Conservation (phyloP, 2,888 invertebrate species). For the Uloborus plumipes region DNA sequence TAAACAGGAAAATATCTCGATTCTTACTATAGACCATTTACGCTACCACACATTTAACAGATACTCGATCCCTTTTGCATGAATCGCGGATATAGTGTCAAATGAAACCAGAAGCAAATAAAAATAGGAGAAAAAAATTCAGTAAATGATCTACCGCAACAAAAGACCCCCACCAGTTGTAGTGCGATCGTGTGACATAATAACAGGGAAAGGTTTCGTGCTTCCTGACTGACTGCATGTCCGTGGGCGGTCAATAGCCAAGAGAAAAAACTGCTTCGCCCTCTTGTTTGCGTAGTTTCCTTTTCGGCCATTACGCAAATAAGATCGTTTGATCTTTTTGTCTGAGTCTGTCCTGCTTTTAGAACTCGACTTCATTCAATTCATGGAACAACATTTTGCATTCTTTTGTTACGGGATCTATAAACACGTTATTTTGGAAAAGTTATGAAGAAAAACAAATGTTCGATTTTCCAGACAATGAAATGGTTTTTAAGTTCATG, state of each 20-base stretch:
- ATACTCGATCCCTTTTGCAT: neutral
- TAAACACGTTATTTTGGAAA: too few relatives aligned
- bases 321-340: neutral
- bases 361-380: too few relatives aligned
- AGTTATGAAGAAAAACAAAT: too few relatives aligned
- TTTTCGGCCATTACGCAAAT: neutral
- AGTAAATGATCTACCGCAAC: too few relatives aligned
- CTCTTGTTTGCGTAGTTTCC: slow-evolving; percentile 14
- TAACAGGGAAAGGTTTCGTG: slow-evolving; percentile 31
- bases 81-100: neutral
- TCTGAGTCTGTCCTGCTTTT: slow-evolving; percentile 2
- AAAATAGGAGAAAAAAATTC: neutral
- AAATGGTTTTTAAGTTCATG: too few relatives aligned
- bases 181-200: slow-evolving; percentile 36
- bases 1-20: too few relatives aligned
- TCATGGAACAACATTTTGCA: too few relatives aligned
- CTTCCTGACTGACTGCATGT: slow-evolving; percentile 4
- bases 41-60: neutral
- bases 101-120: neutral
- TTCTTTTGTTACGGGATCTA: too few relatives aligned
- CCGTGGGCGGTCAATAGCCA: slow-evolving; percentile 31
- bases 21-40: too few relatives aligned
- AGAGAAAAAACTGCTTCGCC: neutral
- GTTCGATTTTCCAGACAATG: too few relatives aligned
- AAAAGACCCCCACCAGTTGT: slow-evolving; percentile 1